Evolutionary conservation across 2,888 invertebrate genomes (phyloP).

Genomic region (Sinohyriopsis cumingii): DNA sequence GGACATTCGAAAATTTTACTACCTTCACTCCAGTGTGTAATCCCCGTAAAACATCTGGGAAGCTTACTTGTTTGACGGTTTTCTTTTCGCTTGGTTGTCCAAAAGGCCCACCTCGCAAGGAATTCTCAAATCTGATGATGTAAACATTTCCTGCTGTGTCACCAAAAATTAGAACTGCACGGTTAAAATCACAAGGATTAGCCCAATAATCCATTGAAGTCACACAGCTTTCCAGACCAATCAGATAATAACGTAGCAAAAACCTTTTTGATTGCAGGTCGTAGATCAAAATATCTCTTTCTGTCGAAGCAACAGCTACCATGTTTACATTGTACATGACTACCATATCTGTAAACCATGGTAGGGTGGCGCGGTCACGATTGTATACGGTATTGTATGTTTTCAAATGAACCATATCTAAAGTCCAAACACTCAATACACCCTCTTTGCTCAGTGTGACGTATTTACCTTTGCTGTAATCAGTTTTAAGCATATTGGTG

Average conservation of each 20-base stretch:
- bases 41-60: conserved; percentile 47
- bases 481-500: conserved; percentile 52
- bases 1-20: conserved; percentile 74
- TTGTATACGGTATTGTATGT: conserved; percentile 42
- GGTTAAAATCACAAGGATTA: conserved; percentile 72
- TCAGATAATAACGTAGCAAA: conserved; percentile 75
- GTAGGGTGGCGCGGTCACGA: conserved; percentile 75
- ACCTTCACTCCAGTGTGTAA: conserved; percentile 75
- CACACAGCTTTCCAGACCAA: conserved; percentile 78
- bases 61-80: conserved; percentile 40
- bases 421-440: conserved; percentile 84
- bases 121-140: conserved; percentile 48
- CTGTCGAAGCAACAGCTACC: conserved; percentile 84
- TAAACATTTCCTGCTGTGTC: conserved; percentile 80
- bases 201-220: conserved; percentile 79
- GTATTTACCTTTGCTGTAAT: conserved; percentile 81
- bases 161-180: conserved; percentile 81
- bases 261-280: conserved; percentile 78
- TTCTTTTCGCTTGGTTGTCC: conserved; percentile 41
- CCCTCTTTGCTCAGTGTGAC: conserved; percentile 85
- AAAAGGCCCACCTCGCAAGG: conserved; percentile 49
- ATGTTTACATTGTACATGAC: conserved; percentile 85
- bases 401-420: conserved; percentile 77
- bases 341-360: conserved; percentile 83
- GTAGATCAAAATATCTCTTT: conserved; percentile 84